Evolutionary conservation across 2,888 invertebrate genomes (phyloP), one percentile per base, ranked within the genome.

Genomic region (Sericinus montela): DNA sequence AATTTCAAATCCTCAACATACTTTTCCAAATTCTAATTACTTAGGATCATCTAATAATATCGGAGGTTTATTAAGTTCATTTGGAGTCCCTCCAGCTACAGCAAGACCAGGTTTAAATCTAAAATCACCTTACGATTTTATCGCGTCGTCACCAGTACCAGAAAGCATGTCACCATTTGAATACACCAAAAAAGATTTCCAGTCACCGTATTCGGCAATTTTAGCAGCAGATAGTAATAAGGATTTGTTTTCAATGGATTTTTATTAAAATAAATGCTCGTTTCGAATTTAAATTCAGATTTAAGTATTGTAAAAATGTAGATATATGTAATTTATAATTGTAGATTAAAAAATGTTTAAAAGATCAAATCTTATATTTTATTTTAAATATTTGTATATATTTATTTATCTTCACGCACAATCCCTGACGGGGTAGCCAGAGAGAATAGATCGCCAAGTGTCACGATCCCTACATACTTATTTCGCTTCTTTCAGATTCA

Each of bases 141-240:
- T 62, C 29, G 48, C 58, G 6, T 51, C 51, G 14, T 35, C 45
- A 1, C 41, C 51, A 8, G 32, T 43, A 38, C 29, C 54, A 5
- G 53, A 54, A 5, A 43, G 50, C 1, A 1, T 37, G 16, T 39
- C 45, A 10, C 38, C 51, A 9, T n/a, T 57, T 11, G 41, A 49
- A 19, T 40, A 36, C 15, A 32, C 70, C 0, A 76, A 76, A 35
- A 69, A 60, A 1, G 75, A 80, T 52, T 79, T 84, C 13, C 65
- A 73, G 48, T 75, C 68, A 32, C 79, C 79, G 0, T 79, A 77
- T 28, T 61, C 74, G 0, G 55, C 74, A 0, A 58, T 66, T 14
- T 60, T 72, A 40, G 59, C 74, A 15, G 58, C 63, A n/a, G 77
- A 76, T 47, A 60, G 57, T 40, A 50, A 52, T 30, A 72, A 63